phyloP scores from a whole-genome alignment of 2,888 invertebrate genomes.

The Oscheius sp. region DNA sequence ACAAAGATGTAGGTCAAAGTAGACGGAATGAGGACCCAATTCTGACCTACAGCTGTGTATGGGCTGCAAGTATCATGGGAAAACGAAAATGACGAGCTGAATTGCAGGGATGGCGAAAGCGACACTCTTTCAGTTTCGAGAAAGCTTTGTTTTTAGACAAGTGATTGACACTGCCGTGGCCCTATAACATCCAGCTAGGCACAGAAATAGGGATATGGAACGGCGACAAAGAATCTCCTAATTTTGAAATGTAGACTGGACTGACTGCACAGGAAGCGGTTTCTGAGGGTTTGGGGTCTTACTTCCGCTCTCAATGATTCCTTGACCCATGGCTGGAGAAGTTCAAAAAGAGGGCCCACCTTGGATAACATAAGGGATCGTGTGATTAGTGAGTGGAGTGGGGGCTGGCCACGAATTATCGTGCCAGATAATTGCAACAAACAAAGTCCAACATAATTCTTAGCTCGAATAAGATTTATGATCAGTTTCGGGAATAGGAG shows the following conservation, averaged over 20 bases:
- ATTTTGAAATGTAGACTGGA: conserved; percentile 15
- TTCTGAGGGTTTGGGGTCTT: conserved; percentile 4
- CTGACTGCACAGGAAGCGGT: conserved; percentile 25
- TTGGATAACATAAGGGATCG: too few relatives aligned
- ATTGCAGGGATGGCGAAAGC: not conserved
- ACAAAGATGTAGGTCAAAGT: too few relatives aligned
- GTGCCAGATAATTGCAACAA: conserved; percentile 1
- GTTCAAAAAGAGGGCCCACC: not conserved
- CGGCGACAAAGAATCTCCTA: conserved; percentile 8
- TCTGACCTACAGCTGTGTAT: too few relatives aligned
- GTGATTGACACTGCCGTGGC: conserved; percentile 26
- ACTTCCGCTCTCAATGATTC: conserved; percentile 9
- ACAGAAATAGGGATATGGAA: not conserved
- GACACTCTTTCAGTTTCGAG: not conserved
- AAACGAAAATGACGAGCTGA: too few relatives aligned
- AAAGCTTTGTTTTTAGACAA: conserved; percentile 28
- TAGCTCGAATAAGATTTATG: not conserved
- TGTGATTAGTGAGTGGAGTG: too few relatives aligned
- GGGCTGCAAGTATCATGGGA: too few relatives aligned
- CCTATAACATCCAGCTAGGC: conserved; percentile 36
- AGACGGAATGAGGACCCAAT: too few relatives aligned
- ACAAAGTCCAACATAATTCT: too few relatives aligned
- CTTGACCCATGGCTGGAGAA: conserved; percentile 17
- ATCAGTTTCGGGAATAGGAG: not conserved
- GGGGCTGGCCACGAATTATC: not conserved